Evolutionary conservation across 2,113 vertebrate genomes (phyloP).

Genomic region (Siniperca knerii): DNA sequence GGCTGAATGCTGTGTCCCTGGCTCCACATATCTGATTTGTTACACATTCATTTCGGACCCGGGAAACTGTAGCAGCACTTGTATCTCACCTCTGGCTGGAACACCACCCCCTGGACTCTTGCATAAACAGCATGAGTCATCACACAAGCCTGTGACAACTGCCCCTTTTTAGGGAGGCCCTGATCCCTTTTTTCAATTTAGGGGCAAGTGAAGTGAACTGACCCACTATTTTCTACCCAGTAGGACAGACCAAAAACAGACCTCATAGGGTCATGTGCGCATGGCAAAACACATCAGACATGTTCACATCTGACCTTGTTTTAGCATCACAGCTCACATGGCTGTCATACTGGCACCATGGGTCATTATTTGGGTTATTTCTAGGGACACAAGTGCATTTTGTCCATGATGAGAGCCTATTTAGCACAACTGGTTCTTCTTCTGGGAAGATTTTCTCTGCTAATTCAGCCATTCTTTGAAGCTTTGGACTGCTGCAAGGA

Average conservation of each 20-base stretch:
- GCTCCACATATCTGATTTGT: constrained; percentile 60
- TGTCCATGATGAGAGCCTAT: background rate
- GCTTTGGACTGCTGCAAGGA: constrained; percentile 17
- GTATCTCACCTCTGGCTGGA: constrained; percentile 48
- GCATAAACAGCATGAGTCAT: constrained; percentile 75
- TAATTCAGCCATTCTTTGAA: constrained; percentile 25
- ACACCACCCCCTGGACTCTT: constrained; percentile 53
- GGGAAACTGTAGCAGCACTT: constrained; percentile 45
- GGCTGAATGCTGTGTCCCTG: constrained; percentile 60
- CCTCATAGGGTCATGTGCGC: constrained; percentile 35
- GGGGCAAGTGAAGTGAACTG: constrained; percentile 66
- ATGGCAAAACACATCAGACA: constrained; percentile 26
- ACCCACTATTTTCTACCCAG: constrained; percentile 62
- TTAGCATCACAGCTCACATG: constrained; percentile 24
- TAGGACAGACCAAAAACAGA: constrained; percentile 37
- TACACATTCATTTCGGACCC: constrained; percentile 50
- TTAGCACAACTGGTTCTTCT: constrained; percentile 6
- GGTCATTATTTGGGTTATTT: constrained; percentile 52
- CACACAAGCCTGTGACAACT: constrained; percentile 42
- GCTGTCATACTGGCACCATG: constrained; percentile 5
- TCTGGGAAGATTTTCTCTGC: constrained; percentile 5
- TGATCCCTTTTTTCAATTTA: constrained; percentile 13
- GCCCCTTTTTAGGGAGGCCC: constrained; percentile 32
- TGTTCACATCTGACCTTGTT: constrained; percentile 62
- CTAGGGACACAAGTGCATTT: constrained; percentile 21